A percentile compares a stretch with the other conserved stretches of the same genome.
Conservation (phyloP, 2,888 invertebrate genomes). For the Stenichneumon culpator region DNA sequence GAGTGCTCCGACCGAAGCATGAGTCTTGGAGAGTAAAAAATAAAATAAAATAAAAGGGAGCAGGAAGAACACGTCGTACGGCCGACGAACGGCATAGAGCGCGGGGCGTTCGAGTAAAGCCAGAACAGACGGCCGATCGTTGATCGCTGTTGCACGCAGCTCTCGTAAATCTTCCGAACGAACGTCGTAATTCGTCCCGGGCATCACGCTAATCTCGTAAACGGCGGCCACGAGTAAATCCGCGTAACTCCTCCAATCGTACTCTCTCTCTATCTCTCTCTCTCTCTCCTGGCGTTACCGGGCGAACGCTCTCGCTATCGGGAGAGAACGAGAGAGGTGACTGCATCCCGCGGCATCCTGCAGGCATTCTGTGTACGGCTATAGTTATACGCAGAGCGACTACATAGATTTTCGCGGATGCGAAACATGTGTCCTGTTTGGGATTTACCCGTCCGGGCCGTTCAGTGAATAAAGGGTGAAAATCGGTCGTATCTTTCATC, state of each 20-base stretch:
- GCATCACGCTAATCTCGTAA: conserved; percentile 71
- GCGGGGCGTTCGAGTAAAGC: conserved; percentile 26
- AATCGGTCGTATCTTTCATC: conserved; percentile 9
- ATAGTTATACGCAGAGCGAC: conserved; percentile 10
- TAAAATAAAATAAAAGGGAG: background rate
- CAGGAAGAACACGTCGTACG: conserved; percentile 13
- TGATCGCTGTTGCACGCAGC: conserved; percentile 67
- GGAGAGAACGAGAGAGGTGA: conserved; percentile 3
- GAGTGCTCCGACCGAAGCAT: background rate
- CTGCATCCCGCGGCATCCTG: background rate
- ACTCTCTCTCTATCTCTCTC: conserved; percentile 43
- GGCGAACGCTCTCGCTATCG: conserved; percentile 14
- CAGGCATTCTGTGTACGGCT: background rate
- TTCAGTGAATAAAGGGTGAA: conserved; percentile 9
- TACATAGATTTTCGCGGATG: conserved; percentile 27
- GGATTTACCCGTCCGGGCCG: conserved; percentile 21
- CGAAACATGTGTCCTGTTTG: conserved; percentile 17
- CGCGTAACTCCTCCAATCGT: conserved; percentile 68
- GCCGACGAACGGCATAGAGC: background rate
- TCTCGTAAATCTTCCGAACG: conserved; percentile 70
- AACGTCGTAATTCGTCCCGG: conserved; percentile 69
- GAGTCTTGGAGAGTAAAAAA: conserved; percentile 40
- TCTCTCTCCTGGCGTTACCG: conserved; percentile 30
- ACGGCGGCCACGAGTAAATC: conserved; percentile 69
- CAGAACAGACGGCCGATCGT: conserved; percentile 60